A percentile compares a stretch with the other conserved stretches of the same genome.
These are phyloP conservation scores for Eulemur mongoz DNA, from an alignment of 2,797 vertebrate species.

Conservation along the genomic window DNA sequence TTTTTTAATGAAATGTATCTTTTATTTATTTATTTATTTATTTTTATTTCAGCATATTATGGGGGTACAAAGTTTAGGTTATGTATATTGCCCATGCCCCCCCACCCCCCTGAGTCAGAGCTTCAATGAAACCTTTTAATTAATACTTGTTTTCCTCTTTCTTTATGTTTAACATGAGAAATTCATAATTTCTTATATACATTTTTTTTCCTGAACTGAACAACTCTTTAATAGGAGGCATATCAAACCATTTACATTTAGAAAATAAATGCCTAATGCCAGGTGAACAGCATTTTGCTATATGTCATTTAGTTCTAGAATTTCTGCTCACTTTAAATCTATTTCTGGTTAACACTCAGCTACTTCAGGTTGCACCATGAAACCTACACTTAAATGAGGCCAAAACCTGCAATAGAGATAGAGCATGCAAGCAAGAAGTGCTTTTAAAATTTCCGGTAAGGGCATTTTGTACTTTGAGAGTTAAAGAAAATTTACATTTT, in stretches of 20 bases:
- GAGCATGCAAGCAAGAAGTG: neutral
- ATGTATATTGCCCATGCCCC: too few relatives aligned
- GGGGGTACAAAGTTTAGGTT: too few relatives aligned
- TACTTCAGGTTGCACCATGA: neutral
- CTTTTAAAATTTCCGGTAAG: neutral
- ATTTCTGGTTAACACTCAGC: neutral
- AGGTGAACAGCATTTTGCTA: neutral
- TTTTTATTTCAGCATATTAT: too few relatives aligned
- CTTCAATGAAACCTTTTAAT: neutral
- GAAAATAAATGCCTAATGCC: neutral
- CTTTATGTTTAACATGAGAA: conserved; percentile 15
- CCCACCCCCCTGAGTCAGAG: too few relatives aligned
- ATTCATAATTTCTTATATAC: neutral
- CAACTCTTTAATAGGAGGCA: neutral
- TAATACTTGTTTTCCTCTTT: neutral
- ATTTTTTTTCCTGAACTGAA: neutral
- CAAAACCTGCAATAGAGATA: neutral
- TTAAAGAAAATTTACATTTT: neutral
- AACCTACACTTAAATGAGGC: neutral
- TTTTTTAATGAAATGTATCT: too few relatives aligned
- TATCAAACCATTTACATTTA: neutral
- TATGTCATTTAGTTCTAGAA: neutral
- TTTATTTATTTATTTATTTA: too few relatives aligned
- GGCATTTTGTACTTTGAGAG: neutral
- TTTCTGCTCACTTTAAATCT: neutral